Evolutionary conservation across 1,140 invertebrate species (phyloP).

Genomic region (Whitmania pigra): DNA sequence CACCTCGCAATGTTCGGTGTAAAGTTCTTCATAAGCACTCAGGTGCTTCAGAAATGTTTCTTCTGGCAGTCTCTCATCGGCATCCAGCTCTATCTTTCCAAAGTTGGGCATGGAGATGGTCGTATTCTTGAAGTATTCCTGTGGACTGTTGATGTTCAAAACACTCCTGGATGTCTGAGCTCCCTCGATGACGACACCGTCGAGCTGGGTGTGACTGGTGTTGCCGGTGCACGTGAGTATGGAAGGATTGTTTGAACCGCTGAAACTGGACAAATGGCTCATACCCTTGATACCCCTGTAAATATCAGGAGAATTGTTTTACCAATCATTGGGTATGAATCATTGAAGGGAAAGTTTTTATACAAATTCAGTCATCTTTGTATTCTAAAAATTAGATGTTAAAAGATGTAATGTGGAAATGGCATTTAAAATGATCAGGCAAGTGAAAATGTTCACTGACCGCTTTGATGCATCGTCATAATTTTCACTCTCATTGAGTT

Average conservation of each 20-base stretch:
- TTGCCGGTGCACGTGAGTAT: conserved; percentile 33
- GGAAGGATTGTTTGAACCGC: background rate
- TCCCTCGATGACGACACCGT: background rate
- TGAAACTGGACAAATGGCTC: background rate
- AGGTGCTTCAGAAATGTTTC: conserved; percentile 58
- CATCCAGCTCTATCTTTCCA: conserved; percentile 59
- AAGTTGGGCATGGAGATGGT: conserved; percentile 66
- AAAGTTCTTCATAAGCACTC: conserved; percentile 64
- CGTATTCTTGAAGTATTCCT: conserved; percentile 66
- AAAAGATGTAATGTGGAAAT: no score
- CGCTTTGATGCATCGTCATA: background rate
- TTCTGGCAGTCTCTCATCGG: conserved; percentile 51
- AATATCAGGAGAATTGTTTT: background rate
- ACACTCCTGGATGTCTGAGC: background rate
- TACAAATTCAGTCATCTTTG: no score
- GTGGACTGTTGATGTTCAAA: conserved; percentile 32
- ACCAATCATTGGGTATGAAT: background rate
- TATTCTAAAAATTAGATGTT: no score
- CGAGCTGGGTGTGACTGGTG: background rate
- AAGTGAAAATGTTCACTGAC: background rate
- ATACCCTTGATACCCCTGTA: background rate
- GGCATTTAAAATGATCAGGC: background rate
- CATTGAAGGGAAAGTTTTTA: no score
- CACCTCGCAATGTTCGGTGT: conserved; percentile 76
- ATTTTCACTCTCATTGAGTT: background rate